phyloP scores from a whole-genome alignment of 30 jellyfish, hydroid and myxozoan species.

The Hydractinia symbiolongicarpus region DNA sequence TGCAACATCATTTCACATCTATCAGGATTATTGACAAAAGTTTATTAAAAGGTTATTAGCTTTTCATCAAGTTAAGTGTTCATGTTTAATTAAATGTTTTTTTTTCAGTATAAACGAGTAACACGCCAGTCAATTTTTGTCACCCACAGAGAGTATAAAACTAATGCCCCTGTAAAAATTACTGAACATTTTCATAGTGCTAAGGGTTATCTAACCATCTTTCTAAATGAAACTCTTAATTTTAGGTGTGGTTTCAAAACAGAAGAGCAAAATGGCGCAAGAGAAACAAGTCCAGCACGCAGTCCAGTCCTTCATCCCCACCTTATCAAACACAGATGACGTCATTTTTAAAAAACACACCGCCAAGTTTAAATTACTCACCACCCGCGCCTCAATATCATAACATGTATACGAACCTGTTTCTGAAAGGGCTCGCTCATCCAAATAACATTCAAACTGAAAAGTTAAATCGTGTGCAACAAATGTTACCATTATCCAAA shows the following conservation, averaged over 20 bases:
- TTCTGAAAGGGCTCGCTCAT: conserved; percentile 19
- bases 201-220: no score
- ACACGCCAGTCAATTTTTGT: no score
- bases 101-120: no score
- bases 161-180: no score
- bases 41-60: no score
- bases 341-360: not conserved
- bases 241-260: conserved; percentile 89
- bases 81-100: no score
- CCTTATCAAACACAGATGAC: conserved; percentile 26
- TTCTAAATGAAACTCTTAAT: not conserved
- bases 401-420: conserved; percentile 5
- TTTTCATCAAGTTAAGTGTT: no score
- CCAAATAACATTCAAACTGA: conserved; percentile 11
- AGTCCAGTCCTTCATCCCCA: conserved; percentile 60
- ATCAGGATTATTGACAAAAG: no score
- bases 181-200: no score
- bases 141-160: no score
- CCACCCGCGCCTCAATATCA: conserved; percentile 7
- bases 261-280: conserved; percentile 94
- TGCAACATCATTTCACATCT: no score
- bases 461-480: not conserved
- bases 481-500: not conserved
- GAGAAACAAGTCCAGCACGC: conserved; percentile 61
- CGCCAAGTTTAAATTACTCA: not conserved